Percentiles rank a stretch among this genome's conserved stretches.
These are phyloP conservation scores for Chionoecetes opilio DNA, from an alignment of 1,140 invertebrate genomes.

Conservation along the genomic window DNA sequence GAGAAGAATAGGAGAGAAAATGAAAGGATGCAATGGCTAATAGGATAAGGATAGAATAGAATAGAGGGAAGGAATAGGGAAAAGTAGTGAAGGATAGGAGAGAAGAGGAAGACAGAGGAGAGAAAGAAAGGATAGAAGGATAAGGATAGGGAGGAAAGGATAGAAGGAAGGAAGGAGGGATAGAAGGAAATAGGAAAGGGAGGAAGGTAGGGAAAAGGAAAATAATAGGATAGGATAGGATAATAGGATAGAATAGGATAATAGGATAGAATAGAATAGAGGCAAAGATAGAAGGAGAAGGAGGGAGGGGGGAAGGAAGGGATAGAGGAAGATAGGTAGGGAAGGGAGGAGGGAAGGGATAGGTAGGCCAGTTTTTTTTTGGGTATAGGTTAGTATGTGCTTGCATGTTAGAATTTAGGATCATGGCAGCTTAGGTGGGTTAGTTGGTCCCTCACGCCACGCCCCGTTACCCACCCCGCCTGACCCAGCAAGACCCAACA, in stretches of 20 bases:
- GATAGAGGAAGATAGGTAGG: neutral
- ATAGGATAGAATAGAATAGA: neutral
- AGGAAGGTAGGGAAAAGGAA: neutral
- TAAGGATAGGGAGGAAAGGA: neutral
- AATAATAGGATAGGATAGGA: neutral
- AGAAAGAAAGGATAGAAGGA: neutral
- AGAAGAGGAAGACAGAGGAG: neutral
- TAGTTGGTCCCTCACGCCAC: neutral
- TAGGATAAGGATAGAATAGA: no score
- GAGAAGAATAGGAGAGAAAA: no score
- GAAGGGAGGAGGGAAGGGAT: neutral
- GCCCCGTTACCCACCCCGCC: neutral
- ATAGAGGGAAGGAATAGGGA: neutral
- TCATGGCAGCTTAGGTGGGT: neutral
- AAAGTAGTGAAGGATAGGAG: neutral
- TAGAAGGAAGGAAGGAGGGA: neutral
- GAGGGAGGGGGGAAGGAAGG: neutral
- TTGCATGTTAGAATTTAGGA: neutral
- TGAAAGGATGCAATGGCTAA: no score
- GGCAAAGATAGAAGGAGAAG: neutral
- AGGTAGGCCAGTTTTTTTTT: no score
- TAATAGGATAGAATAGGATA: neutral
- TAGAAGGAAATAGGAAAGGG: neutral
- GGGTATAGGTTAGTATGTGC: no score
- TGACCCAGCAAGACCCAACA: neutral